A percentile compares a stretch with the other conserved stretches of the same genome.
Conservation (phyloP, 2,797 vertebrate genomes). For the Lophius americanus region DNA sequence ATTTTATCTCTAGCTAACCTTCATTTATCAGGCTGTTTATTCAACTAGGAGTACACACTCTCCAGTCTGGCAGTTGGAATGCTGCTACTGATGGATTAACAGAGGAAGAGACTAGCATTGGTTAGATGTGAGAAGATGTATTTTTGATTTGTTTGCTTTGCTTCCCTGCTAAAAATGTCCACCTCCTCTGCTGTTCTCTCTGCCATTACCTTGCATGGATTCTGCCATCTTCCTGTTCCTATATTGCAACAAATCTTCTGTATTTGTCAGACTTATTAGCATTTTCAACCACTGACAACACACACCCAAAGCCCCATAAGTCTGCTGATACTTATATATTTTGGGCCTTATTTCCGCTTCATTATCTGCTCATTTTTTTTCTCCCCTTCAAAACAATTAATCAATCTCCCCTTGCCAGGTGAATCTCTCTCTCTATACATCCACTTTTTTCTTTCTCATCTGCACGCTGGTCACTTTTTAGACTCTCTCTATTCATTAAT, state of each 20-base stretch:
- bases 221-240: conserved; percentile 9
- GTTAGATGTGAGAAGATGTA: conserved; percentile 59
- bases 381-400: conserved; percentile 53
- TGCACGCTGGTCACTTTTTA: conserved; percentile 50
- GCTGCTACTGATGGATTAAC: conserved; percentile 68
- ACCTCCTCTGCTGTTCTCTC: conserved; percentile 13
- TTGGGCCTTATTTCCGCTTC: conserved; percentile 38
- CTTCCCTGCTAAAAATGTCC: conserved; percentile 26
- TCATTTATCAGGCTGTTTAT: conserved; percentile 69
- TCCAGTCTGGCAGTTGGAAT: conserved; percentile 52
- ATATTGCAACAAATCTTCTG: no score
- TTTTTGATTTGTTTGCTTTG: conserved; percentile 43
- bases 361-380: conserved; percentile 46
- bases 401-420: conserved; percentile 51
- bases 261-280: conserved; percentile 20
- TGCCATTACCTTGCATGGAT: conserved; percentile 5
- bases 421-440: conserved; percentile 39
- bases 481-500: conserved; percentile 52
- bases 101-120: conserved; percentile 47
- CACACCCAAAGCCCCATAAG: conserved; percentile 2
- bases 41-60: conserved; percentile 53
- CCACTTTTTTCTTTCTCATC: conserved; percentile 37
- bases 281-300: conserved; percentile 5
- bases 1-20: conserved; percentile 58
- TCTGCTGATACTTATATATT: conserved; percentile 24